Evolutionary conservation across 2,113 vertebrate species (phyloP).

Genomic region (Bubo scandiacus): DNA sequence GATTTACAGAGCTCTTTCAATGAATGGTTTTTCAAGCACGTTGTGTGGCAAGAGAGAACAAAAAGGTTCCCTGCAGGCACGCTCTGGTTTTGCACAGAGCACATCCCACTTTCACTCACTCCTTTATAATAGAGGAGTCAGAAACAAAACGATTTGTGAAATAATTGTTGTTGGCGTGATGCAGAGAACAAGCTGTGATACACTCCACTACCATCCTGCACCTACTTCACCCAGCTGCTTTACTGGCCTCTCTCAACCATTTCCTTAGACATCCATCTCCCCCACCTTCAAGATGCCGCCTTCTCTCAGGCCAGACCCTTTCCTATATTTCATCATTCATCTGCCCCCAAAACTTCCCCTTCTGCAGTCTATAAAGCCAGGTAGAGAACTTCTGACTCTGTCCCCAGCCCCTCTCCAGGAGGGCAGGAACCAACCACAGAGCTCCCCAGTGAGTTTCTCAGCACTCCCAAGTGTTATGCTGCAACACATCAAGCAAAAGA

Average conservation of each 20-base stretch:
- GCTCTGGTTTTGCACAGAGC: neutral
- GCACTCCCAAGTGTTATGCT: neutral
- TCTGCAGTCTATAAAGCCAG: neutral
- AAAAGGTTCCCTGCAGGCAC: neutral
- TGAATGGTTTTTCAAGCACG: neutral
- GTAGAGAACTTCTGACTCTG: neutral
- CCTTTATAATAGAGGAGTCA: neutral
- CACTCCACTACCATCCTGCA: neutral
- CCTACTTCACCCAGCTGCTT: neutral
- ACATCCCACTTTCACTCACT: neutral
- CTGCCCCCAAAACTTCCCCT: neutral
- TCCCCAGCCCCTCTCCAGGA: neutral
- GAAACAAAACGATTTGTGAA: neutral
- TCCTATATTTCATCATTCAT: neutral
- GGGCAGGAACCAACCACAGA: neutral
- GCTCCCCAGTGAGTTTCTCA: neutral
- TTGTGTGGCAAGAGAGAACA: neutral
- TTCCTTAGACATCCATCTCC: neutral
- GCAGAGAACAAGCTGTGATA: neutral
- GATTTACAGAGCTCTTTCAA: neutral
- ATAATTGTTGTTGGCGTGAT: neutral
- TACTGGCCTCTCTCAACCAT: neutral
- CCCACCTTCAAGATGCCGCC: neutral
- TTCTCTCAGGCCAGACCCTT: neutral
- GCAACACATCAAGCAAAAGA: neutral